Base-by-base conservation (phyloP, 1,140 invertebrate species). In the Leptopilina clavipes region DNA sequence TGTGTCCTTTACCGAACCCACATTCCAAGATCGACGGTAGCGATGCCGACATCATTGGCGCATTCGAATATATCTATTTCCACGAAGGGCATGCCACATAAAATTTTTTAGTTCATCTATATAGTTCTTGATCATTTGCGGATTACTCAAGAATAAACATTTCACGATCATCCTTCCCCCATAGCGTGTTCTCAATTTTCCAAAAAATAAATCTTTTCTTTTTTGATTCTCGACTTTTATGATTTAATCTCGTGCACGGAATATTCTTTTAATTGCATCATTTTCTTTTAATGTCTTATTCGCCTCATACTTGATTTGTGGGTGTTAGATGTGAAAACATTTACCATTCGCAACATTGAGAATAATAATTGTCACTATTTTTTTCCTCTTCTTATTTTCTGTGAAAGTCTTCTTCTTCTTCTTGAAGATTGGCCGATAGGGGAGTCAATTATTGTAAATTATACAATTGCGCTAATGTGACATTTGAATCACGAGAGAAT, bases 1-100 rank as follows among this genome's bases (percentile, higher is more conserved):
- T 85, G 84, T 78, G 75, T 79, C 40, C 73, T 79, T 81, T 81
- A 88, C 86, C 88, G 75, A 82, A 86, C 86, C 87, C 86, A 88
- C 86, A 89, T 89, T 87, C 87, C 82, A 74, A 56, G 73, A 74
- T 79, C 79, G 70, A 74, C 72, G 44, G 82, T 86, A 86, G 83
- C 76, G 48, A 52, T 52, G 48, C 48, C 48, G 76, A 77, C 31
- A 40, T 8, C 70, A 73, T 70, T 72, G 25, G 59, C 71, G 2
- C 1, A 52, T 6, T 48, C 48, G 74, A 84, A 45, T 31, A 74
- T 74, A n/a, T 31, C 79, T 81, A 76, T 71, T 73, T 43, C 65
- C 72, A 18, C 72, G 77, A 81, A 81, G 72, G 79, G 79, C 76
- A 79, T 71, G 77, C 48, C 78, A n/a, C n/a, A n/a, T n/a, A 72